phyloP scores from a whole-genome alignment of 2,113 vertebrate genomes.

The Trogon melanurus region DNA sequence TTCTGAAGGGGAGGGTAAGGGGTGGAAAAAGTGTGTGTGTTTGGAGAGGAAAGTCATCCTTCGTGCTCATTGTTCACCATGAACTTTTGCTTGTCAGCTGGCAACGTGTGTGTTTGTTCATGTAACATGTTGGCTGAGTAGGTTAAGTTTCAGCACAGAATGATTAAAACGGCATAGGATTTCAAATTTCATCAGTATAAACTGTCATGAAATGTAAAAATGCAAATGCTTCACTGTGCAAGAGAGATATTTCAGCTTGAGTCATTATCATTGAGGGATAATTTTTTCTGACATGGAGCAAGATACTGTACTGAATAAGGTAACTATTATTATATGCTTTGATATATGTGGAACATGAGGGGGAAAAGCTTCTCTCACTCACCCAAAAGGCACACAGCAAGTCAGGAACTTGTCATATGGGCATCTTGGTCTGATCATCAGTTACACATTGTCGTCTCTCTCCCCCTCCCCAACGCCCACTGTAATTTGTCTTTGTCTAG shows the following conservation, averaged over 20 bases:
- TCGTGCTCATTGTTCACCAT: background rate
- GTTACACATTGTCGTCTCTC: background rate
- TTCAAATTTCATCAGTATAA: background rate
- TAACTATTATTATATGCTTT: background rate
- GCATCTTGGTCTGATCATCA: background rate
- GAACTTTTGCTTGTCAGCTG: background rate
- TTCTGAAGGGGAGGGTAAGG: background rate
- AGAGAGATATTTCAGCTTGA: background rate
- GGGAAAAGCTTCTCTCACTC: background rate
- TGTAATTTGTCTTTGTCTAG: background rate
- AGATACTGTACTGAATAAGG: background rate
- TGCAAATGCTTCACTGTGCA: background rate
- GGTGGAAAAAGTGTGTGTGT: background rate
- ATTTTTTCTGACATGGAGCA: background rate
- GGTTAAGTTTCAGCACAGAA: background rate
- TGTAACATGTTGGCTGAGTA: background rate
- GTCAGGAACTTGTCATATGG: background rate
- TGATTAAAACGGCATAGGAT: background rate
- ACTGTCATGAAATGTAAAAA: background rate
- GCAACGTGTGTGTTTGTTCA: background rate
- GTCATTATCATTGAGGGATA: background rate
- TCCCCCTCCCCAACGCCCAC: fast-evolving
- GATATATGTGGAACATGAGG: background rate
- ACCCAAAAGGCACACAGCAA: background rate
- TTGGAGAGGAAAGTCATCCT: background rate